Evolutionary conservation across 2,113 vertebrate species (phyloP).

Genomic region (Drymodes brunneopygia): DNA sequence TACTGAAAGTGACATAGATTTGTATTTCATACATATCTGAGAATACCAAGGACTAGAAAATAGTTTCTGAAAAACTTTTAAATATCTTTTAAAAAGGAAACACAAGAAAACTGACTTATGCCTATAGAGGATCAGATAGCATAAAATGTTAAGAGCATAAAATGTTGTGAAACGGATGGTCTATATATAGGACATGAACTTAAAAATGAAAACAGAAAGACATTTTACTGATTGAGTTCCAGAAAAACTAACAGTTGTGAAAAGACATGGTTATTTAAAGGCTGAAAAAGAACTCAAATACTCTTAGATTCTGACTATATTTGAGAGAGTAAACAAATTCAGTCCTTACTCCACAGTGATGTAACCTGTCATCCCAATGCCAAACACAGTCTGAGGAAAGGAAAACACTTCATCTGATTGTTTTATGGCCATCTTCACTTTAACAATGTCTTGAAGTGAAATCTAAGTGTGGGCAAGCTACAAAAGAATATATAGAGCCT

Average conservation of each 20-base stretch:
- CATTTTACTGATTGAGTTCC: not conserved
- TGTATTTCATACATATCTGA: not conserved
- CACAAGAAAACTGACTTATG: not conserved
- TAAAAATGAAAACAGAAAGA: not conserved
- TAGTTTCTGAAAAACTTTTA: not conserved
- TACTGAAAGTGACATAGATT: not conserved
- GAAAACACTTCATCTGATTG: not conserved
- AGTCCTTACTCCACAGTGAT: not conserved
- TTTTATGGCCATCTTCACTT: not conserved
- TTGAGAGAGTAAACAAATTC: not conserved
- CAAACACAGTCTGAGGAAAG: not conserved
- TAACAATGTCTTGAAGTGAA: not conserved
- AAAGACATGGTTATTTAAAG: not conserved
- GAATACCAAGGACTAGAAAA: not conserved
- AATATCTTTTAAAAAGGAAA: not conserved
- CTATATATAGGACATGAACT: not conserved
- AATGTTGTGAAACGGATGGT: not conserved
- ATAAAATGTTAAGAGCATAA: not conserved
- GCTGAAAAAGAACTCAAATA: not conserved
- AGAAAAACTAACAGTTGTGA: not conserved
- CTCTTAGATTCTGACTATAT: not conserved
- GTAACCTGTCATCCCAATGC: not conserved
- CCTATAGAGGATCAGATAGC: not conserved
- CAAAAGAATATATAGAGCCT: not conserved
- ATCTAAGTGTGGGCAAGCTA: not conserved